A percentile compares a stretch with the other conserved stretches of the same genome.
These are phyloP conservation scores for Acanthisitta chloris DNA, from an alignment of 2,113 vertebrate genomes.

Conservation along the genomic window DNA sequence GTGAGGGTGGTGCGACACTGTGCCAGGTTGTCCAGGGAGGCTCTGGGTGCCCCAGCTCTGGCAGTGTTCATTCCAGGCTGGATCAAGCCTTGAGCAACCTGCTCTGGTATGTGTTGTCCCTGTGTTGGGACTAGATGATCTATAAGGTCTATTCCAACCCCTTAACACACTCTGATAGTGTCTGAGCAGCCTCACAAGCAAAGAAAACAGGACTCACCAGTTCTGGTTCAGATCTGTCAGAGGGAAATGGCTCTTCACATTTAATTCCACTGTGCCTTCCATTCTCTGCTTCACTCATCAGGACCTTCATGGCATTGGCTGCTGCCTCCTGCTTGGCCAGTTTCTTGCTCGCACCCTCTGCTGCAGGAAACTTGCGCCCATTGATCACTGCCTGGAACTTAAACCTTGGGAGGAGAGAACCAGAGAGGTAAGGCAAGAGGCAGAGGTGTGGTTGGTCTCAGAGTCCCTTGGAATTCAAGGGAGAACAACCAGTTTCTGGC, in stretches of 20 bases:
- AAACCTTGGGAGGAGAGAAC: constrained; percentile 77
- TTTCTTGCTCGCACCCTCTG: constrained; percentile 93
- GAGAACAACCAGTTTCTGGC: not conserved
- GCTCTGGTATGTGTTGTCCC: too few relatives aligned
- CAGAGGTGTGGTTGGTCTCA: not conserved
- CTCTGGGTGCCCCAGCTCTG: too few relatives aligned
- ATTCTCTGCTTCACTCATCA: constrained; percentile 79
- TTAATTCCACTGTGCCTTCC: constrained; percentile 62
- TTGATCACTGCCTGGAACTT: constrained; percentile 93
- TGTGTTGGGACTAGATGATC: too few relatives aligned
- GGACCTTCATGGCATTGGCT: constrained; percentile 81
- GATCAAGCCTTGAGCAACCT: too few relatives aligned
- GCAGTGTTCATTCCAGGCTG: too few relatives aligned
- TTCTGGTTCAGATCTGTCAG: not conserved
- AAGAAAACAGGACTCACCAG: not conserved
- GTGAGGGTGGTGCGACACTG: too few relatives aligned
- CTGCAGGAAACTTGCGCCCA: constrained; percentile 84
- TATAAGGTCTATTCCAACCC: too few relatives aligned
- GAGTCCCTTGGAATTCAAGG: not conserved
- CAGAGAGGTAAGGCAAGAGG: not conserved
- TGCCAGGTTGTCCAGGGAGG: too few relatives aligned
- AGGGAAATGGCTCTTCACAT: not conserved
- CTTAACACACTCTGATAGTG: too few relatives aligned
- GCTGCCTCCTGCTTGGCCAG: constrained; percentile 94
- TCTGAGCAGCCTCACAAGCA: not conserved